Percentiles rank a stretch among this genome's conserved stretches.
Conservation (phyloP, 2,113 vertebrate species). For the Halcyon malimbica region DNA sequence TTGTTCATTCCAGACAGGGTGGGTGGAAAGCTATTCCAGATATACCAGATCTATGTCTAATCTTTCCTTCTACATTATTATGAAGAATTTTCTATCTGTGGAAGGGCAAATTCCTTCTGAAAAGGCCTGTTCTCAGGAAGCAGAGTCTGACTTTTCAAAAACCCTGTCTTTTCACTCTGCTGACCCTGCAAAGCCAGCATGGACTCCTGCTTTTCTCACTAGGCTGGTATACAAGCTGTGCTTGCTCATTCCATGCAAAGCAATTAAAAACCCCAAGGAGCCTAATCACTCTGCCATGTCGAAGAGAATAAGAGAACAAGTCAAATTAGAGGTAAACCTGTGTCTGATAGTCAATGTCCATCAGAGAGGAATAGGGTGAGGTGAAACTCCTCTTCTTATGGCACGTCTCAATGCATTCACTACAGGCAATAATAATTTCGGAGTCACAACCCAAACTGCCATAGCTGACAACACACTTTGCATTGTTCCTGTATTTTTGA, state of each 20-base stretch:
- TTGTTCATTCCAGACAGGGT: not conserved
- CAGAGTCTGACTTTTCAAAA: not conserved
- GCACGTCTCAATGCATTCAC: not conserved
- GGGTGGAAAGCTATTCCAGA: not conserved
- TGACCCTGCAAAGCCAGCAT: not conserved
- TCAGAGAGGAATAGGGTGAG: not conserved
- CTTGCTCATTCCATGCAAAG: not conserved
- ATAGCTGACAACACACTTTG: not conserved
- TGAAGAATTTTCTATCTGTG: not conserved
- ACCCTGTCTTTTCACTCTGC: accelerated
- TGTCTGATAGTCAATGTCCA: not conserved
- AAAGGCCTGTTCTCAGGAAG: not conserved
- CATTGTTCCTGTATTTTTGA: not conserved
- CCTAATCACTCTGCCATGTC: not conserved
- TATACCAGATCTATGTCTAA: not conserved
- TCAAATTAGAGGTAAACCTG: not conserved
- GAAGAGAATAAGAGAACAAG: not conserved
- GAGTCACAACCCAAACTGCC: not conserved
- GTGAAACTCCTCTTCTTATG: not conserved
- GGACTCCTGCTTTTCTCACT: not conserved
- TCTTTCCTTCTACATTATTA: not conserved
- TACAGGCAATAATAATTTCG: not conserved
- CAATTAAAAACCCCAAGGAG: not conserved
- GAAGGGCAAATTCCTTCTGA: not conserved
- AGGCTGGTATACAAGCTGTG: accelerated